phyloP scores from a whole-genome alignment of 2,797 vertebrate genomes.

The Siniperca obscura region DNA sequence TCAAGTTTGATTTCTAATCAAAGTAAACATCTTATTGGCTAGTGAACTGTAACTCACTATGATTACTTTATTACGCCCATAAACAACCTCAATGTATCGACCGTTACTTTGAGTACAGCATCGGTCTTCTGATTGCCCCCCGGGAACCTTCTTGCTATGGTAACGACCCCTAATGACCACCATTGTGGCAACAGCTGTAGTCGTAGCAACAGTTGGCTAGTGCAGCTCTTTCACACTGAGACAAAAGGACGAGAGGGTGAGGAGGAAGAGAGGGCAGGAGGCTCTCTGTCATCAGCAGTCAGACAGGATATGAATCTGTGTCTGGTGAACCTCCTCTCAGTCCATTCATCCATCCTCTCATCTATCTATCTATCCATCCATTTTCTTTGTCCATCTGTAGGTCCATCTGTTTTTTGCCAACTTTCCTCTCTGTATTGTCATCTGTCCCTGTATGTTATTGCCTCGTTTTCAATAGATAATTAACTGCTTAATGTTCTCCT shows the following conservation, averaged over 20 bases:
- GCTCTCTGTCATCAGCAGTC: slow-evolving; percentile 55
- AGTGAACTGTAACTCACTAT: slow-evolving; percentile 2
- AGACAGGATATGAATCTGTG: slow-evolving; percentile 39
- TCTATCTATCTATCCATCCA: slow-evolving; percentile 6
- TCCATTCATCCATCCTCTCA: background rate
- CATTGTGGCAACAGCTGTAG: slow-evolving; percentile 72
- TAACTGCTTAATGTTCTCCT: slow-evolving; percentile 59
- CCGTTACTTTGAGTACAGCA: slow-evolving; percentile 11
- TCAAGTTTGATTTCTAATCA: slow-evolving; percentile 30
- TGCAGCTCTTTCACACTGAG: slow-evolving; percentile 55
- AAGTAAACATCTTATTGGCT: slow-evolving; percentile 25
- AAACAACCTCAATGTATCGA: slow-evolving; percentile 34
- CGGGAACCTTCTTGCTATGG: slow-evolving; percentile 55
- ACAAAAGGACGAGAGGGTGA: slow-evolving; percentile 55
- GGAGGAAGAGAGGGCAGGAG: slow-evolving; percentile 48
- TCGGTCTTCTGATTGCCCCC: slow-evolving; percentile 51
- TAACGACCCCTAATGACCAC: slow-evolving; percentile 69
- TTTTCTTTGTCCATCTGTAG: slow-evolving; percentile 23
- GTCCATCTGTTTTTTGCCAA: slow-evolving; percentile 29
- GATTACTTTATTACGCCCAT: slow-evolving; percentile 25
- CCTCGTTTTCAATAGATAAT: slow-evolving; percentile 58
- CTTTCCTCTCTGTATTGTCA: slow-evolving; percentile 29
- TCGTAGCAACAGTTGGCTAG: slow-evolving; percentile 71
- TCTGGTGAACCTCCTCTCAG: slow-evolving; percentile 39
- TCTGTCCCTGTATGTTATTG: slow-evolving; percentile 28